Evolutionary conservation across 1,140 invertebrate species (phyloP).

Genomic region (Sitobion miscanthi): DNA sequence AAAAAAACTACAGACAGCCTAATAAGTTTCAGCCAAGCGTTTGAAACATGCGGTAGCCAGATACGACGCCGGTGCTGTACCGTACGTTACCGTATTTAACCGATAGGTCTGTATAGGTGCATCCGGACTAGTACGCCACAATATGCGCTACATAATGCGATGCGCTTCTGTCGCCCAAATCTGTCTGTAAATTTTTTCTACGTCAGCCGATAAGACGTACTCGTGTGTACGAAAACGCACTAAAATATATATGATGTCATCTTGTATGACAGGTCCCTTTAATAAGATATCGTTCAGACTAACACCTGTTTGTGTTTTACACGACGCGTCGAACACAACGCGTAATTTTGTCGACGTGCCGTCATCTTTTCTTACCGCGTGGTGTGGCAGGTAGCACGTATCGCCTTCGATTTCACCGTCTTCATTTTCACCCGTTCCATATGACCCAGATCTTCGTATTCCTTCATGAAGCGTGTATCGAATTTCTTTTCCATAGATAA

Average conservation of each 20-base stretch:
- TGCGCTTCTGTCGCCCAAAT: no score
- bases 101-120: no score
- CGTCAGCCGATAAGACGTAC: neutral
- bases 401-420: neutral
- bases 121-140: no score
- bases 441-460: neutral
- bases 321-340: no score
- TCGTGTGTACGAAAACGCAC: neutral
- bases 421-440: neutral
- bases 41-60: no score
- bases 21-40: no score
- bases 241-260: neutral
- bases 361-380: constrained; percentile 58
- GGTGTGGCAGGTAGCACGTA: constrained; percentile 60
- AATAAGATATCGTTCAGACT: constrained; percentile 57
- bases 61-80: no score
- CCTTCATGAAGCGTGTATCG: neutral
- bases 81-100: no score
- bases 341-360: no score
- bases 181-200: neutral
- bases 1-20: no score
- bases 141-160: no score
- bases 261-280: constrained; percentile 10
- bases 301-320: neutral
- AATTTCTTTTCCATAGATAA: neutral